These are phyloP conservation scores for Cephus spinipes DNA, from an alignment of 2,888 invertebrate species.

Conservation along the genomic window DNA sequence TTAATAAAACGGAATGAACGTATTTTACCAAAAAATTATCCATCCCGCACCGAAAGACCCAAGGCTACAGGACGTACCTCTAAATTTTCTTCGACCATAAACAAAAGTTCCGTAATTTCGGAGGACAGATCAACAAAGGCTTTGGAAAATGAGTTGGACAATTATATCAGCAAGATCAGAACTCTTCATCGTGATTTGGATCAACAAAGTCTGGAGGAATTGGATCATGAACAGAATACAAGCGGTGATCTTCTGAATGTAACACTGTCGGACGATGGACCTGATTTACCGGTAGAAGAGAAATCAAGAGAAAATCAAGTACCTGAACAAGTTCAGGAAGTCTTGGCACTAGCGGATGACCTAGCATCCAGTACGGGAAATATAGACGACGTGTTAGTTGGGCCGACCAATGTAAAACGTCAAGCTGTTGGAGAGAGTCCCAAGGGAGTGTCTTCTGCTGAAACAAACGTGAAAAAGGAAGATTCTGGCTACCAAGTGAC, in stretches of 20 bases:
- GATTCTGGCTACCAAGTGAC: neutral
- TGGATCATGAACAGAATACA: slow-evolving; percentile 55
- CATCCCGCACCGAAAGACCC: slow-evolving; percentile 6
- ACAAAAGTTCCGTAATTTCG: neutral
- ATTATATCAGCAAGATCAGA: slow-evolving; percentile 53
- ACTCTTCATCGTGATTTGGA: slow-evolving; percentile 45
- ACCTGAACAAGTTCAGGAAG: slow-evolving; percentile 32
- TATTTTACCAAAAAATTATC: slow-evolving; percentile 18
- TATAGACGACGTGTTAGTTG: neutral
- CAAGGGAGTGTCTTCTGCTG: neutral
- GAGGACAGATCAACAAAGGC: slow-evolving; percentile 11
- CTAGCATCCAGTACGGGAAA: slow-evolving; percentile 29
- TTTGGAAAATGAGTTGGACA: slow-evolving; percentile 51
- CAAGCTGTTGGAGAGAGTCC: neutral
- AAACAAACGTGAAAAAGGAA: neutral
- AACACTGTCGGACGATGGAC: slow-evolving; percentile 49
- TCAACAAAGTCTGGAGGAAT: slow-evolving; percentile 43
- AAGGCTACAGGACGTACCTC: neutral
- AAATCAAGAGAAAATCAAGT: slow-evolving; percentile 28
- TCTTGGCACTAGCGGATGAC: slow-evolving; percentile 42
- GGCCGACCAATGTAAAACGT: neutral
- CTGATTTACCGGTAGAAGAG: slow-evolving; percentile 30
- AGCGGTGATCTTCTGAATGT: slow-evolving; percentile 57
- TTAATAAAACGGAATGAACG: slow-evolving; percentile 13
- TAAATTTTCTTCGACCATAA: slow-evolving; percentile 9